Base-by-base conservation (phyloP, 2,797 vertebrate genomes). In the Hafferia zeledoni region DNA sequence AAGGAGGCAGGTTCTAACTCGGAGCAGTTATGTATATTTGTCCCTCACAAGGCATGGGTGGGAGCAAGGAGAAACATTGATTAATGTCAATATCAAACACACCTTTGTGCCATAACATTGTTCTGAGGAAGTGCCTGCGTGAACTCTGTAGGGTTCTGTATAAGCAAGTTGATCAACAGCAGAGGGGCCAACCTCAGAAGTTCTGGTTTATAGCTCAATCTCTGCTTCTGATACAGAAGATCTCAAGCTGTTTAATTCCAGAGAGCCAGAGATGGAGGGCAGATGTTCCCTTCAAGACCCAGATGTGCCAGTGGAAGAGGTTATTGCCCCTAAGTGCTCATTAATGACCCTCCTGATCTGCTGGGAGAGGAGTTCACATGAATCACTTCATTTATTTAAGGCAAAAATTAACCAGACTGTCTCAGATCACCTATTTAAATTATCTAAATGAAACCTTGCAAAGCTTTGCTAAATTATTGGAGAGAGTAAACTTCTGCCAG, bases 261-360 rank as follows among this genome's bases (percentile, higher is more conserved):
- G 23, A 0, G 67, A 86, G 76, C 24, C 67, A 63, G 63, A 17
- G 68, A 12, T 1, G 9, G 63, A 22, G 61, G 78, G 55, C 89
- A 95, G 90, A 87, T 93, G 92, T 24, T 84, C 59, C 49, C 69
- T 68, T 6, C 74, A 17, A n/a, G 55, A 37, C 46, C 83, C 95
- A 93, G 83, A 78, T 95, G 90, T 89, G 82, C 35, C 41, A 6
- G 30, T 22, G 83, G 65, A 69, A 72, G 83, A 50, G 77, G 61
- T 35, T n/a, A 16, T 46, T 82, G 46, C 69, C 90, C 88, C 59
- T 10, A 2, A 39, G 47, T 33, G 77, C 80, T 81, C 65, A 3
- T 20, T 8, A 41, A 6, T 72, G 83, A 82, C 89, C 63, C 67
- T 68, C 13, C 50, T 37, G 43, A 1, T 59, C 50, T 57, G 39